phyloP scores from a whole-genome alignment of 2,797 vertebrate species.

The Aquila chrysaetos region DNA sequence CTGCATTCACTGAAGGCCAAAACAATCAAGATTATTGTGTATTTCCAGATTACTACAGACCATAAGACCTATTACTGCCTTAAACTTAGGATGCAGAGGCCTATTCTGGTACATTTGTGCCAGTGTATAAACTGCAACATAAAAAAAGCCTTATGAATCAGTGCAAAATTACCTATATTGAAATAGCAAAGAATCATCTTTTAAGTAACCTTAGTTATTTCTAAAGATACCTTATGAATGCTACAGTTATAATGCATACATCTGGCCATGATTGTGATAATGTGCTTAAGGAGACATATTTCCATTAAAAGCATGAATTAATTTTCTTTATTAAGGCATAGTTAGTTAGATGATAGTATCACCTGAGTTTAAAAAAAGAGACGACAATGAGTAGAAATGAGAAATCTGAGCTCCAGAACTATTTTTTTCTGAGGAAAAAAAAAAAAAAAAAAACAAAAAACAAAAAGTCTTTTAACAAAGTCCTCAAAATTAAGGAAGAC shows the following conservation, averaged over 20 bases:
- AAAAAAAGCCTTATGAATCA: not conserved
- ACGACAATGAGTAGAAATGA: not conserved
- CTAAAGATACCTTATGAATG: not conserved
- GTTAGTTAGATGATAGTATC: not conserved
- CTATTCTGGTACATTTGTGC: not conserved
- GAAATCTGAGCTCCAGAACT: not conserved
- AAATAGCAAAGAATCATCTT: not conserved
- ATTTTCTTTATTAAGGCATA: not conserved
- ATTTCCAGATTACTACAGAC: not conserved
- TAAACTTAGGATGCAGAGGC: not conserved
- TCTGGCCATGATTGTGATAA: not conserved
- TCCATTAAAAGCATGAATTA: not conserved
- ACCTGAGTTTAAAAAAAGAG: not conserved
- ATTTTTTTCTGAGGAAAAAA: not conserved
- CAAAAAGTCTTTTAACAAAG: not conserved
- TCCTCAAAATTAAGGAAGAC: not conserved
- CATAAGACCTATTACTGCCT: not conserved
- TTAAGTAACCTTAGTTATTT: not conserved
- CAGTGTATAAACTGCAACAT: not conserved
- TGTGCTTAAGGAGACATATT: not conserved
- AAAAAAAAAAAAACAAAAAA: not conserved
- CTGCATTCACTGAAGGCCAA: not conserved
- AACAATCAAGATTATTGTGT: not conserved
- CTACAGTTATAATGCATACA: not conserved
- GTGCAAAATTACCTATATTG: not conserved